A percentile compares a stretch with the other conserved stretches of the same genome.
phyloP scores from a whole-genome alignment of 2,888 invertebrate species.

The Tetragonula carbonaria region DNA sequence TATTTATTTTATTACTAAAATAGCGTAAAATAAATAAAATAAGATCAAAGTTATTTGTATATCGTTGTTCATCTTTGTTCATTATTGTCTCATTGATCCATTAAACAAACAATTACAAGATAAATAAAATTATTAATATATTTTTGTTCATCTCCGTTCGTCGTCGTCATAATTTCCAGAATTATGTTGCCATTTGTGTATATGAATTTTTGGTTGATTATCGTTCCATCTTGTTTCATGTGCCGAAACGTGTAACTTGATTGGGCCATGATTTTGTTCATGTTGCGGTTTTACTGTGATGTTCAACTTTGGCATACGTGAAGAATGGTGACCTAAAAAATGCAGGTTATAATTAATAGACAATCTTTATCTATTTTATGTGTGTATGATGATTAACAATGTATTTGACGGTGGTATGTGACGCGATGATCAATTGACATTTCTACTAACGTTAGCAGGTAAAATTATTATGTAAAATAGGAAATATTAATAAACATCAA shows the following conservation, averaged over 20 bases:
- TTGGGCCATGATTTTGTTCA: constrained; percentile 34
- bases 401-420: not conserved
- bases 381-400: no score
- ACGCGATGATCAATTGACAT: not conserved
- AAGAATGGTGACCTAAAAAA: constrained; percentile 70
- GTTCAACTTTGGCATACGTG: constrained; percentile 51
- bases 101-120: not conserved
- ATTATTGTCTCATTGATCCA: not conserved
- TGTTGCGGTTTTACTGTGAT: constrained; percentile 40
- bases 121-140: not conserved
- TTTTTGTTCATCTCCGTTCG: not conserved
- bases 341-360: not conserved
- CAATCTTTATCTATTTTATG: no score
- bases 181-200: constrained; percentile 59
- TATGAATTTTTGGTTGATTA: constrained; percentile 63
- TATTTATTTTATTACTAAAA: not conserved
- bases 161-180: constrained; percentile 4
- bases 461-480: not conserved
- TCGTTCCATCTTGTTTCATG: constrained; percentile 51
- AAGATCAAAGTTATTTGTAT: not conserved
- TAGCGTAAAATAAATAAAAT: not conserved
- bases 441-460: not conserved
- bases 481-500: not conserved
- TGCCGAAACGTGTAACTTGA: constrained; percentile 56
- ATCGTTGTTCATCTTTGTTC: not conserved